phyloP scores from a whole-genome alignment of 2,797 vertebrate species.

The Diceros bicornis region DNA sequence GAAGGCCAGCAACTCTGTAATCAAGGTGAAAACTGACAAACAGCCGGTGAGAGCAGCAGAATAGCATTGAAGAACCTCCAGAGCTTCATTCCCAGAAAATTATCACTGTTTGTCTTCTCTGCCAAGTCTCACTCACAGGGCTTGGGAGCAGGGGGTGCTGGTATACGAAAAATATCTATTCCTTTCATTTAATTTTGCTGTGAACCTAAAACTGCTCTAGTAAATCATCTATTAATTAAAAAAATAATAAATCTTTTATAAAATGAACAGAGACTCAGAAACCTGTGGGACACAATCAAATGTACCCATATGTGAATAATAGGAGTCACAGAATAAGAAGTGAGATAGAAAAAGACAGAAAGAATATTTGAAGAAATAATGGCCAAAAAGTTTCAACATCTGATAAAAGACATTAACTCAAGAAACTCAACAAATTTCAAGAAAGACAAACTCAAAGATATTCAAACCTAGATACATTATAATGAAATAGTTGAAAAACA shows the following conservation, averaged over 20 bases:
- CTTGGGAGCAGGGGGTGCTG: too few relatives aligned
- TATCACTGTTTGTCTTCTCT: background rate
- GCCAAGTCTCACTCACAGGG: background rate
- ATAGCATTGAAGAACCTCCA: rapidly evolving
- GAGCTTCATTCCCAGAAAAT: background rate
- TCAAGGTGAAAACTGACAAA: background rate
- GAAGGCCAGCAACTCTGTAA: background rate
- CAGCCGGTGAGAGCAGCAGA: background rate
- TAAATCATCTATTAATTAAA: background rate
- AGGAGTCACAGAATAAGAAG: background rate
- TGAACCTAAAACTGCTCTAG: background rate
- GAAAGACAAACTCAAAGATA: background rate
- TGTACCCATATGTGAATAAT: background rate
- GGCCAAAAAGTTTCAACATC: background rate
- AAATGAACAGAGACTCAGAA: background rate
- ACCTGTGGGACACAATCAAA: background rate
- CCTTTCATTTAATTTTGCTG: background rate
- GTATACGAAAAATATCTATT: background rate
- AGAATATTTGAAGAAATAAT: background rate
- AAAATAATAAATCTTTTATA: background rate
- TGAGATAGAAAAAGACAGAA: background rate
- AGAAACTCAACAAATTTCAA: background rate
- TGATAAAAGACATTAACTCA: background rate
- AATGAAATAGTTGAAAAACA: background rate
- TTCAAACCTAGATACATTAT: background rate